Conservation (phyloP, 2,888 invertebrate species). For the Yponomeuta plumbellus region DNA sequence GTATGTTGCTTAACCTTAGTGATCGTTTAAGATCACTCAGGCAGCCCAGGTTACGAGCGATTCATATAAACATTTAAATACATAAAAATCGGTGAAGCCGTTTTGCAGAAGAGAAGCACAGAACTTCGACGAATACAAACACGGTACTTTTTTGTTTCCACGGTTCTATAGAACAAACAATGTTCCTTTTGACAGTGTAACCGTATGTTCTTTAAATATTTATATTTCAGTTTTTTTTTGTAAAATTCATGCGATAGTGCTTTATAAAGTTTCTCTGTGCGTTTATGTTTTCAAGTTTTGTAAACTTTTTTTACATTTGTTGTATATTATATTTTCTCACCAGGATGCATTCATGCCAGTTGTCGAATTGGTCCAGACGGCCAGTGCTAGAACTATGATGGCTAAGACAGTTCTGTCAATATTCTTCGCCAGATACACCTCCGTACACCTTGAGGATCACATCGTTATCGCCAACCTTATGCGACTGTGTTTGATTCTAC, state of each 20-base stretch:
- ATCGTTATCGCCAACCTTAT: slow-evolving; percentile 92
- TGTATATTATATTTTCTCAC: not conserved
- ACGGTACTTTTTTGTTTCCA: no score
- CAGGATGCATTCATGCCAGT: slow-evolving; percentile 94
- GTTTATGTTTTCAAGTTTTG: not conserved
- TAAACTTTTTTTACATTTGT: not conserved
- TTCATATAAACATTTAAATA: no score
- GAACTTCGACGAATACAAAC: no score
- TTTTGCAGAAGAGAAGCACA: no score
- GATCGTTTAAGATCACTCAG: no score
- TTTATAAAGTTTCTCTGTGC: no score
- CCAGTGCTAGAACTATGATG: slow-evolving; percentile 87
- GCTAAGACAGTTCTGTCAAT: slow-evolving; percentile 88
- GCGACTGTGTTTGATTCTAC: slow-evolving; percentile 91
- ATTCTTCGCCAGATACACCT: slow-evolving; percentile 66
- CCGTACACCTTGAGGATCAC: slow-evolving; percentile 82
- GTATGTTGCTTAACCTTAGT: no score
- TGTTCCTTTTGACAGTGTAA: not conserved
- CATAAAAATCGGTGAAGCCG: no score
- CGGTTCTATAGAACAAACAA: not conserved
- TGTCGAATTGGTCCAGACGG: slow-evolving; percentile 92
- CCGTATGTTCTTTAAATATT: not conserved
- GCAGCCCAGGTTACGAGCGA: no score
- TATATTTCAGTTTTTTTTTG: no score
- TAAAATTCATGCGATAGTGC: no score